Base-by-base conservation (phyloP, 2,888 invertebrate species). In the Capitulum mitella region DNA sequence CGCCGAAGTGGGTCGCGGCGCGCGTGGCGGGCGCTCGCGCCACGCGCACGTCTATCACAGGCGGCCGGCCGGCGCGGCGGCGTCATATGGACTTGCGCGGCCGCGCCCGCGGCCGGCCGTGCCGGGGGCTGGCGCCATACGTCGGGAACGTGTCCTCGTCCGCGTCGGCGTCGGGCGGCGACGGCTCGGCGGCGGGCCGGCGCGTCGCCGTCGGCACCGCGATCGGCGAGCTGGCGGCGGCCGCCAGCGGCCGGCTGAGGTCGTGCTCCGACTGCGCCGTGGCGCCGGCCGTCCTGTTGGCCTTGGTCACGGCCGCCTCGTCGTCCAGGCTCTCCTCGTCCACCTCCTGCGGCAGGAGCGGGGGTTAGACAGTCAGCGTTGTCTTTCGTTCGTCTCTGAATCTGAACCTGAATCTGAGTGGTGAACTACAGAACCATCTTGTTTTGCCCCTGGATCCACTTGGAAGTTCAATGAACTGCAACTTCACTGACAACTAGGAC, bases 191-290 rank as follows among this genome's bases (percentile, higher is more conserved):
- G 16, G 61, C n/a, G 32, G 32, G 14, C 0, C 61, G 61, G 61
- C 32, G 61, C 32, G 61, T 14, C 32, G n/a, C 61, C 12, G 61
- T 32, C 61, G 61, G 61, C 61, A 61, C 61, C 12, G 78, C 61
- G 26, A 79, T 40, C 37, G 78, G 78, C 78, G 78, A 75, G 34
- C 79, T 78, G 79, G 79, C 79, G 54, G 54, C 76, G 78, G 79
- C 78, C 64, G 54, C 79, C 48, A 79, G 79, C 76, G 78, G 79
- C 46, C 77, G 80, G 14, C 80, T 78, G 14, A 80, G 78, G 77
- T 80, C 80, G 70, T 80, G 80, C 54, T 80, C 80, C 40, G 80
- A 80, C 70, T 74, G 78, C 76, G 75, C 77, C 34, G 79, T 64
- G 70, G 80, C 78, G 61, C 79, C 79, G 26, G 79, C 79, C 19